A percentile compares a stretch with the other conserved stretches of the same genome.
phyloP scores from a whole-genome alignment of 2,113 vertebrate genomes.

The Esox niger region DNA sequence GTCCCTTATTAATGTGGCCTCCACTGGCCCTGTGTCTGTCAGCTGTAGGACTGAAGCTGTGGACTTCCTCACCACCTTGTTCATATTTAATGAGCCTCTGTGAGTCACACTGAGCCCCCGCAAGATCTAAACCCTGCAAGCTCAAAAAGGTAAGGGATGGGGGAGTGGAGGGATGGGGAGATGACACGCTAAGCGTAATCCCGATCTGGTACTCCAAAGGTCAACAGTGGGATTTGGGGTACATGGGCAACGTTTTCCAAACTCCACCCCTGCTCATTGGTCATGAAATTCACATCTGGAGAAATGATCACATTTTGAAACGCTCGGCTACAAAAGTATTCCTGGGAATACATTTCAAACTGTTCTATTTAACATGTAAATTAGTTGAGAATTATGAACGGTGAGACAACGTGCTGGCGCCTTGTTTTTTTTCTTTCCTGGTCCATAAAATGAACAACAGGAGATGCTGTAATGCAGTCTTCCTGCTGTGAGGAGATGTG shows the following conservation, averaged over 20 bases:
- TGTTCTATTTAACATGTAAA: too few species aligned
- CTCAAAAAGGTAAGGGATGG: neutral
- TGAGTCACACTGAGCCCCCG: conserved; percentile 17
- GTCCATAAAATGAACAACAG: neutral
- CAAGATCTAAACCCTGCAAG: neutral
- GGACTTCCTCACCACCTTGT: conserved; percentile 15
- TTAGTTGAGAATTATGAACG: too few species aligned
- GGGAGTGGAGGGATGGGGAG: conserved; percentile 29
- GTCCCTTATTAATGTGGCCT: neutral
- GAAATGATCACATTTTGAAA: too few species aligned
- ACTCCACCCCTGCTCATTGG: conserved; percentile 44
- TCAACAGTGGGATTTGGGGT: conserved; percentile 62
- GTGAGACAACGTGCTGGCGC: too few species aligned
- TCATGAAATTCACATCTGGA: neutral
- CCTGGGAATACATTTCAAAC: too few species aligned
- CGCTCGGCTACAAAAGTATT: too few species aligned
- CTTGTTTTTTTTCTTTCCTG: too few species aligned
- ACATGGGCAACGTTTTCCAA: conserved; percentile 47
- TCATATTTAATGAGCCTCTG: conserved; percentile 31
- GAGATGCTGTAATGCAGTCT: neutral
- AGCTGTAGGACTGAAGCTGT: conserved; percentile 4
- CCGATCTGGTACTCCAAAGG: conserved; percentile 67
- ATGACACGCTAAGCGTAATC: conserved; percentile 68
- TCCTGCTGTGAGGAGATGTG: neutral
- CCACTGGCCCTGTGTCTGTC: conserved; percentile 7